These are phyloP conservation scores for Escarpia spicata DNA, from an alignment of 2,888 invertebrate genomes.

Conservation along the genomic window DNA sequence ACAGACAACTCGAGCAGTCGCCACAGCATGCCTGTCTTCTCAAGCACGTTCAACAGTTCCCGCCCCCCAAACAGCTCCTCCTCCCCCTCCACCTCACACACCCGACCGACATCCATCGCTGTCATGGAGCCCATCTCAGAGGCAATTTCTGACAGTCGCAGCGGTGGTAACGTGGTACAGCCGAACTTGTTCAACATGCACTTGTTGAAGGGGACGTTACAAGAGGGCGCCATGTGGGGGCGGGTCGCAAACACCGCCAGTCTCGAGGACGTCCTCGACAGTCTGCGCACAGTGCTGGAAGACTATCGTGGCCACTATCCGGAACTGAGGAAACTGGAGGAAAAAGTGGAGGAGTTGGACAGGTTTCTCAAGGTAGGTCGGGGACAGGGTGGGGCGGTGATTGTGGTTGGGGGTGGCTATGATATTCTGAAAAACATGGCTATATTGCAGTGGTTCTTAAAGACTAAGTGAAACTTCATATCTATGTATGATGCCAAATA, in stretches of 20 bases:
- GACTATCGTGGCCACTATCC: conserved; percentile 67
- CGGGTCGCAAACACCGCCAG: conserved; percentile 45
- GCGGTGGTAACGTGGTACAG: conserved; percentile 21
- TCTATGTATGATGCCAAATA: no score
- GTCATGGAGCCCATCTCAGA: conserved; percentile 37
- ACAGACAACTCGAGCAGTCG: conserved; percentile 19
- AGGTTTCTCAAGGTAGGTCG: conserved; percentile 59
- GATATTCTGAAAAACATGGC: no score
- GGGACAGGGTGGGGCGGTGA: background rate
- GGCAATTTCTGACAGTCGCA: background rate
- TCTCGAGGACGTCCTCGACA: conserved; percentile 62
- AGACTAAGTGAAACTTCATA: no score
- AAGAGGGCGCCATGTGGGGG: conserved; percentile 31
- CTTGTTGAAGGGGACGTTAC: conserved; percentile 38
- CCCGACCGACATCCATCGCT: conserved; percentile 32
- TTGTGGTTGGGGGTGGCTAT: background rate
- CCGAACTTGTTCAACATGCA: conserved; percentile 37
- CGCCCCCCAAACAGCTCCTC: background rate
- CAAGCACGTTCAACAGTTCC: background rate
- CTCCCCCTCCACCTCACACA: background rate
- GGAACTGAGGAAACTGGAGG: conserved; percentile 65
- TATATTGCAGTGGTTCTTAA: no score
- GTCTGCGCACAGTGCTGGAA: conserved; percentile 61
- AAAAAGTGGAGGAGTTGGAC: conserved; percentile 61
- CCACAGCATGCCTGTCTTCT: conserved; percentile 17